These are phyloP conservation scores for Drosophila koepferae DNA, from an alignment of 2,888 invertebrate species.

Conservation along the genomic window DNA sequence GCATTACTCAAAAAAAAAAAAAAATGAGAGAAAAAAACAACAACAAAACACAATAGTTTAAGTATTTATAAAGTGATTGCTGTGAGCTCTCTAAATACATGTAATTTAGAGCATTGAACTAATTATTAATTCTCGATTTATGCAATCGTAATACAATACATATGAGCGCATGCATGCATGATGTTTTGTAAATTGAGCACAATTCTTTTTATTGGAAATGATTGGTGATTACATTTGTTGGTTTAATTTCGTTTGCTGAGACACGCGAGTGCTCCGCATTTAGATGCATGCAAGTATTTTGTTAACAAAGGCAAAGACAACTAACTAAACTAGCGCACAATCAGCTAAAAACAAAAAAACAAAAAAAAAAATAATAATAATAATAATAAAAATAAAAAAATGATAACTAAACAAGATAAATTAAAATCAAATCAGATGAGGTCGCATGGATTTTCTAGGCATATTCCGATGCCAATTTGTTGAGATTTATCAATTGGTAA, in stretches of 20 bases:
- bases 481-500: not conserved
- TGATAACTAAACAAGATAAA: not conserved
- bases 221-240: constrained; percentile 7
- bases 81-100: constrained; percentile 23
- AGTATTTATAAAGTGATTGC: not conserved
- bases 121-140: not conserved
- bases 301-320: constrained; percentile 7
- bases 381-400: not conserved
- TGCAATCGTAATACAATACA: constrained; percentile 13
- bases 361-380: too few relatives aligned
- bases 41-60: not conserved
- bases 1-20: not conserved
- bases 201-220: constrained; percentile 4
- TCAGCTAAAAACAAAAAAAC: constrained; percentile 13
- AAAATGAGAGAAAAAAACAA: too few relatives aligned
- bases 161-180: constrained; percentile 6
- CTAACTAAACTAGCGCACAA: not conserved
- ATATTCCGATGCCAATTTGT: constrained; percentile 10
- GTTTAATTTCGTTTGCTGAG: not conserved
- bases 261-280: constrained; percentile 29
- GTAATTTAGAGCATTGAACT: constrained; percentile 2
- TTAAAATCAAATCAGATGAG: not conserved
- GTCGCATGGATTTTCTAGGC: not conserved
- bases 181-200: constrained; percentile 7
- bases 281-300: constrained; percentile 36